Percentiles rank a stretch among this genome's conserved stretches.
Evolutionary conservation across 2,113 vertebrate genomes (phyloP).

Genomic region (Oncorhynchus keta): DNA sequence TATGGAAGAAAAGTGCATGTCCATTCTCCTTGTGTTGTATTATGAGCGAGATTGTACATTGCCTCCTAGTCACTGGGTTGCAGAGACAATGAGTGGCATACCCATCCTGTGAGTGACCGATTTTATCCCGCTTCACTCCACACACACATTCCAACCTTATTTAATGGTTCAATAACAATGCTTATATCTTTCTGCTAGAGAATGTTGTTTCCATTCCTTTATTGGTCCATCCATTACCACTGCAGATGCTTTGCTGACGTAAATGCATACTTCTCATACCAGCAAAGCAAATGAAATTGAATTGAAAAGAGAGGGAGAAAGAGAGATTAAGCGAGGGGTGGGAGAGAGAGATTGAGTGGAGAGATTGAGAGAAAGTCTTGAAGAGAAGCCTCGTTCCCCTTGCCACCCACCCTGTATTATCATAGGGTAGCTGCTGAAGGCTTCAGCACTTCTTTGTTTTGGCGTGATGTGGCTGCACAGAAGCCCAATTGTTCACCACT

Average conservation of each 20-base stretch:
- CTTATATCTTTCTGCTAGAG: constrained; percentile 57
- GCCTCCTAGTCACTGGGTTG: neutral
- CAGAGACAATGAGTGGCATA: neutral
- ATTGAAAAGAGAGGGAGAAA: constrained; percentile 16
- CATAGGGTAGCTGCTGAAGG: too few species aligned
- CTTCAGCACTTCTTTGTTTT: too few species aligned
- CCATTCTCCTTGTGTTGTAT: too few species aligned
- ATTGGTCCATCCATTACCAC: constrained; percentile 66
- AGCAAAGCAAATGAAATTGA: constrained; percentile 60
- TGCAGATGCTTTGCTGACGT: constrained; percentile 56
- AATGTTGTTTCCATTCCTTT: constrained; percentile 63
- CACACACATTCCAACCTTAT: constrained; percentile 48
- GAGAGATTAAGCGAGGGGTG: constrained; percentile 46
- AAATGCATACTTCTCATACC: constrained; percentile 63
- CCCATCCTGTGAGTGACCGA: too few species aligned
- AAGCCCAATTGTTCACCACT: too few species aligned
- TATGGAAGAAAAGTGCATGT: too few species aligned
- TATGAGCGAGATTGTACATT: too few species aligned
- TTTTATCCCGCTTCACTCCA: neutral
- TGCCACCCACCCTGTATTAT: too few species aligned
- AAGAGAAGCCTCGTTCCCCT: too few species aligned
- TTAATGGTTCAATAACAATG: constrained; percentile 64
- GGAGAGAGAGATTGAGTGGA: neutral
- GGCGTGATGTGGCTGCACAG: too few species aligned
- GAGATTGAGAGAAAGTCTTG: constrained; percentile 6